These are phyloP conservation scores for Lathronympha strigana DNA, from an alignment of 2,888 invertebrate genomes.

Conservation along the genomic window DNA sequence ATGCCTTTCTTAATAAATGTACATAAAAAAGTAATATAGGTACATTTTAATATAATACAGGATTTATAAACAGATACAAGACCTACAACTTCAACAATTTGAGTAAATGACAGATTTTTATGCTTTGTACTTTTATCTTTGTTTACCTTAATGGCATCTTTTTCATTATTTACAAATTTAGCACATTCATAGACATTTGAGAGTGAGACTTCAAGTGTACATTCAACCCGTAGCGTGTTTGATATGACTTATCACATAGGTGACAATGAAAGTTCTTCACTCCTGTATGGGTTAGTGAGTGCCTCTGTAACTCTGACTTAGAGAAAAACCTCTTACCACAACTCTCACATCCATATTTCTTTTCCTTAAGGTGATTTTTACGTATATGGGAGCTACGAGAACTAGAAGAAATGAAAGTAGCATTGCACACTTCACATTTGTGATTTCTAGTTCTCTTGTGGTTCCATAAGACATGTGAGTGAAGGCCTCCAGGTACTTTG, in stretches of 20 bases:
- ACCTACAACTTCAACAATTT: too few relatives aligned
- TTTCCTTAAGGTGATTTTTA: conserved; percentile 78
- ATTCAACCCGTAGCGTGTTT: conserved; percentile 78
- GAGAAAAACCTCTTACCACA: conserved; percentile 78
- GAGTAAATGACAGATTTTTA: not conserved
- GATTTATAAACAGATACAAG: too few relatives aligned
- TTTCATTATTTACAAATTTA: conserved; percentile 31
- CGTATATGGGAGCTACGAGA: conserved; percentile 75
- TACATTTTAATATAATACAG: too few relatives aligned
- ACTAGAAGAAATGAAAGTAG: conserved; percentile 77
- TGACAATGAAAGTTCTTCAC: conserved; percentile 80
- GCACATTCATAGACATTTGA: conserved; percentile 44
- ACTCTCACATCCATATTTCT: conserved; percentile 76
- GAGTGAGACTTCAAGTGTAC: conserved; percentile 77
- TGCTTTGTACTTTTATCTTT: conserved; percentile 11
- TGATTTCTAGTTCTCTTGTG: conserved; percentile 77
- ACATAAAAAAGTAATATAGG: too few relatives aligned
- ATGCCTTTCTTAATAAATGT: too few relatives aligned
- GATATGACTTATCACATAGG: conserved; percentile 78
- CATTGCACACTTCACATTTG: conserved; percentile 78
- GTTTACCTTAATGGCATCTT: conserved; percentile 2
- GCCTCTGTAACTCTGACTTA: conserved; percentile 74
- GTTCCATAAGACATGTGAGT: conserved; percentile 78
- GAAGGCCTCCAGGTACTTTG: conserved; percentile 75
- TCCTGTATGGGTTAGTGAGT: conserved; percentile 76